A percentile compares a stretch with the other conserved stretches of the same genome.
Evolutionary conservation across 2,797 vertebrate species (phyloP).

Genomic region (Threskiornis aethiopicus): DNA sequence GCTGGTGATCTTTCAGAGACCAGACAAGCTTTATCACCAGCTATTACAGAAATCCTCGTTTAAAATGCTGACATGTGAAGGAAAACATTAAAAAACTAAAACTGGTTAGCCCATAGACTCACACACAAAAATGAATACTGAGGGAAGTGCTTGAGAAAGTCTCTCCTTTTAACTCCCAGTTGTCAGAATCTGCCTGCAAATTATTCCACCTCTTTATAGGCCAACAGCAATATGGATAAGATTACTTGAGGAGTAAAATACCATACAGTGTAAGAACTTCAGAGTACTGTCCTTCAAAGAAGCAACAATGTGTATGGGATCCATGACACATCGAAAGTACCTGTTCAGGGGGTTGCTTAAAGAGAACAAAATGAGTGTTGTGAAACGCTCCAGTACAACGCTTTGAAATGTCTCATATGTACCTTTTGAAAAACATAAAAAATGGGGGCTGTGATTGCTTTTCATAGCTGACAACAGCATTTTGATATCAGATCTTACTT

Average conservation of each 20-base stretch:
- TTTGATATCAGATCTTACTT: background rate
- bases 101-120: background rate
- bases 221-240: background rate
- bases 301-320: background rate
- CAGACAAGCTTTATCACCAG: background rate
- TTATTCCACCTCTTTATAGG: background rate
- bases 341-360: background rate
- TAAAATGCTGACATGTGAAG: background rate
- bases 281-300: background rate
- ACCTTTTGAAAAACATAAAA: conserved; percentile 1
- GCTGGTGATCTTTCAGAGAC: background rate
- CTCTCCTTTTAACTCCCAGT: background rate
- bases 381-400: background rate
- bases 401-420: conserved; percentile 15
- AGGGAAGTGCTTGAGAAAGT: background rate
- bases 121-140: background rate
- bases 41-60: background rate
- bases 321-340: background rate
- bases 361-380: background rate
- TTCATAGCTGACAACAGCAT: background rate
- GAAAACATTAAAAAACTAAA: background rate
- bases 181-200: background rate
- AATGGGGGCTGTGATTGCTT: background rate
- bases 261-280: background rate
- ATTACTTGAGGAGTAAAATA: background rate